Evolutionary conservation across 2,113 vertebrate genomes (phyloP), one percentile per base, ranked within the genome.

Genomic region (Brachyistius frenatus): DNA sequence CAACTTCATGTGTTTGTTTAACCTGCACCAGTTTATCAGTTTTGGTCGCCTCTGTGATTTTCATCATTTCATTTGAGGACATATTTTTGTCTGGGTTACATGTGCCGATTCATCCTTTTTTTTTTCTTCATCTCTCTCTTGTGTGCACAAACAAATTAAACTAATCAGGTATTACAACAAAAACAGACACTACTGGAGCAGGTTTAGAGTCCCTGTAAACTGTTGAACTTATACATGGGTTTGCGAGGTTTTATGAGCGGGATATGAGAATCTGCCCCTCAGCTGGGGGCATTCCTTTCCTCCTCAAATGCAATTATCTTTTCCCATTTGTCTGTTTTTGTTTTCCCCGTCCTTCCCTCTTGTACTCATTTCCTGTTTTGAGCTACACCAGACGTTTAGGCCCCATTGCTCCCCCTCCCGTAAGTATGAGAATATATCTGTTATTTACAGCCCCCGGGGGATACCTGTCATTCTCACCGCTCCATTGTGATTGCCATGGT

Each of bases 301-400:
- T 85, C 10, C 80, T 67, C 73, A 83, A 84, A 90, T 75, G 72
- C 84, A 89, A 93, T 93, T 88, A 91, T 91, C 87, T 91, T 84
- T 89, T 78, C 85, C 87, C 84, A 86, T 90, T 87, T 91, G 77
- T 89, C 83, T 92, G 86, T 91, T 90, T 93, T 87, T 89, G 86
- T 89, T 92, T 86, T 78, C 74, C 78, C 73, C n/a, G 37, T 87
- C 78, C 74, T 67, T 88, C 80, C 76, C 83, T 88, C 69, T 84
- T 83, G 50, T 50, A 36, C 88, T 90, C 80, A 92, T 92, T 93
- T 94, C 92, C 92, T 94, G 93, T 94, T 94, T 88, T 92, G 84
- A 92, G 89, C 89, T 67, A 52, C 78, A 71, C 76, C 53, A 80
- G 86, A 84, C 86, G 87, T 78, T 90, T 68, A 88, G 58, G 68